Evolutionary conservation across 2,797 vertebrate genomes (phyloP), one percentile per base, ranked within the genome.

Genomic region (Paratrypauchen microcephalus): DNA sequence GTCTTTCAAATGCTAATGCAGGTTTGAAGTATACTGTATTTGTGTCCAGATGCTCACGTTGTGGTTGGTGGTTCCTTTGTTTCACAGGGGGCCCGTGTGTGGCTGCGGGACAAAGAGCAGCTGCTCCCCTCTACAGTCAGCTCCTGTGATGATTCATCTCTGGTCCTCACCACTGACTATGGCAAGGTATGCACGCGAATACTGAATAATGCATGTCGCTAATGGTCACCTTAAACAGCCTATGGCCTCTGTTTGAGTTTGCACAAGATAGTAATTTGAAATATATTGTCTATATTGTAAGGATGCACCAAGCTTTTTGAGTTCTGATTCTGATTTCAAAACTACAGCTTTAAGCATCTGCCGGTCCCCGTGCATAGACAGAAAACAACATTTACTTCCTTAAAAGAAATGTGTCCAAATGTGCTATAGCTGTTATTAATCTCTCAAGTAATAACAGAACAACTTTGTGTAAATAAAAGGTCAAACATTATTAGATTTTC

Each of bases 41-140:
- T 32, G 6, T 32, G 32, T 32, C 32, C 72, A 77, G 73, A 77
- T 85, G 76, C 76, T 88, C 72, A 88, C 3, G 15, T 4, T 45
- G 41, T 68, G 70, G 11, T 80, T 60, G 57, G 32, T 72, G 72
- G 76, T 60, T 4, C 65, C 70, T 18, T 86, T 87, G 78, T 92
- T 68, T 91, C 91, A 69, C 92, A 97, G 96, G 95, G 95, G 79
- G 88, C 92, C 83, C 92, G 82, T 63, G 93, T 97, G 63, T 97
- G 96, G 96, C 91, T 96, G 75, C 83, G 87, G 78, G 92, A 95
- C 81, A 93, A 95, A 84, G 93, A 95, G 58, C 93, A 94, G 81
- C 92, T 96, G 88, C 91, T 93, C 65, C 95, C 96, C 68, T 95
- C 94, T 83, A 94, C 92, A 0, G 87, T 96, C 86, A 93, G 84